A percentile compares a stretch with the other conserved stretches of the same genome.
Evolutionary conservation across 1,140 invertebrate genomes (phyloP).

Genomic region (Acromyrmex heyeri): DNA sequence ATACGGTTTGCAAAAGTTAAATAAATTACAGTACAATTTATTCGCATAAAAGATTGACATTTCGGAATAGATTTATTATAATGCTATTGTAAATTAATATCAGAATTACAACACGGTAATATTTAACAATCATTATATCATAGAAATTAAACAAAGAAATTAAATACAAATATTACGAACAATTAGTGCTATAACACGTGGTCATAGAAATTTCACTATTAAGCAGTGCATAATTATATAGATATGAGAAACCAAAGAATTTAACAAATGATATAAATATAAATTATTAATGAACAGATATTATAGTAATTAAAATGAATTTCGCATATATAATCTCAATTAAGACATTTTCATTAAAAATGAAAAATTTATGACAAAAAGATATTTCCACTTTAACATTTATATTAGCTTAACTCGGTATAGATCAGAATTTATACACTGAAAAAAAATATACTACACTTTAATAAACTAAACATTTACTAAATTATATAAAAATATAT

Average conservation of each 20-base stretch:
- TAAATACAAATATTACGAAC: constrained; percentile 6
- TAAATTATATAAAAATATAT: no score
- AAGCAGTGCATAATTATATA: constrained; percentile 1
- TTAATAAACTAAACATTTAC: no score
- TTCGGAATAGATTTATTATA: constrained; percentile 12
- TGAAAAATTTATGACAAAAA: not conserved
- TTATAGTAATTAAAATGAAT: not conserved
- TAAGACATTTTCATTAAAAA: not conserved
- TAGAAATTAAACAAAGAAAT: constrained; percentile 41
- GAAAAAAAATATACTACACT: no score
- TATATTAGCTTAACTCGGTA: not conserved
- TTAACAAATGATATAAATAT: not conserved
- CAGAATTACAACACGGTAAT: not conserved
- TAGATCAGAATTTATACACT: not conserved
- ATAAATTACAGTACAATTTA: constrained; percentile 2
- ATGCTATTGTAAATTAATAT: constrained; percentile 20
- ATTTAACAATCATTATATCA: not conserved
- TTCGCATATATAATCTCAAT: not conserved
- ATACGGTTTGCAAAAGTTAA: not conserved
- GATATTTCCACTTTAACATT: not conserved
- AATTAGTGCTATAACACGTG: not conserved
- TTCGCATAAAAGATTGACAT: constrained; percentile 23
- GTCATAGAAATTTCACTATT: constrained; percentile 2
- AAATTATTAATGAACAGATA: no score
- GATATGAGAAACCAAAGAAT: not conserved